A percentile compares a stretch with the other conserved stretches of the same genome.
These are phyloP conservation scores for Hartigia nigra DNA, from an alignment of 2,888 invertebrate species.

Conservation along the genomic window DNA sequence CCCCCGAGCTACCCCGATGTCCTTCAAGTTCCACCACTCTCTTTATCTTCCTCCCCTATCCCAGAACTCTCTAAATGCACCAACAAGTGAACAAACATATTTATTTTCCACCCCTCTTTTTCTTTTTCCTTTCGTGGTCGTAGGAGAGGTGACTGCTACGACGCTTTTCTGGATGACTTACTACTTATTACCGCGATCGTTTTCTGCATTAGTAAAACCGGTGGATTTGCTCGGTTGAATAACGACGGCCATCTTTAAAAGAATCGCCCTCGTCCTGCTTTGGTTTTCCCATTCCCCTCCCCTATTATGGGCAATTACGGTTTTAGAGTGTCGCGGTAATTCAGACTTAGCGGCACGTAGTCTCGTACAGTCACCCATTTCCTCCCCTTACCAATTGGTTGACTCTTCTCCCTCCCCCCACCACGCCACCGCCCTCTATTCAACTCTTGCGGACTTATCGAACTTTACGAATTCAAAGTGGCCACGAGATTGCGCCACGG, in stretches of 20 bases:
- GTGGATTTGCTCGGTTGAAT: constrained; percentile 32
- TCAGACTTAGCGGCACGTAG: constrained; percentile 2
- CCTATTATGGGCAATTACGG: constrained; percentile 11
- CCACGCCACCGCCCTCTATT: neutral
- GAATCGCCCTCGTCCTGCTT: neutral
- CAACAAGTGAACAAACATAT: too few relatives aligned
- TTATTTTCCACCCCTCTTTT: constrained; percentile 31
- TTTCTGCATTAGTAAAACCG: constrained; percentile 24
- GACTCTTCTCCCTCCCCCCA: constrained; percentile 10
- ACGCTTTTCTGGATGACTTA: constrained; percentile 36
- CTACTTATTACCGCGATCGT: constrained; percentile 33
- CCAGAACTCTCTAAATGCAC: too few relatives aligned
- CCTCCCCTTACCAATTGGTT: constrained; percentile 12
- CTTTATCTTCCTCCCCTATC: too few relatives aligned
- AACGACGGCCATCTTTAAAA: neutral
- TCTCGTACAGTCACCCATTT: too few relatives aligned
- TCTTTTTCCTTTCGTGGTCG: constrained; percentile 24
- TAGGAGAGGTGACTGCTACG: constrained; percentile 7
- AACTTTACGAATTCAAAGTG: too few relatives aligned
- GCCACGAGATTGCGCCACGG: too few relatives aligned
- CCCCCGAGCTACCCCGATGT: neutral
- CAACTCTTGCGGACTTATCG: neutral
- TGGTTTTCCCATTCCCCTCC: too few relatives aligned
- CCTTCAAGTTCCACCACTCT: neutral
- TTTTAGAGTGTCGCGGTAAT: constrained; percentile 3